Percentiles rank a stretch among this genome's conserved stretches.
Conservation (phyloP, 2,113 vertebrate species). For the Anas platyrhynchos region DNA sequence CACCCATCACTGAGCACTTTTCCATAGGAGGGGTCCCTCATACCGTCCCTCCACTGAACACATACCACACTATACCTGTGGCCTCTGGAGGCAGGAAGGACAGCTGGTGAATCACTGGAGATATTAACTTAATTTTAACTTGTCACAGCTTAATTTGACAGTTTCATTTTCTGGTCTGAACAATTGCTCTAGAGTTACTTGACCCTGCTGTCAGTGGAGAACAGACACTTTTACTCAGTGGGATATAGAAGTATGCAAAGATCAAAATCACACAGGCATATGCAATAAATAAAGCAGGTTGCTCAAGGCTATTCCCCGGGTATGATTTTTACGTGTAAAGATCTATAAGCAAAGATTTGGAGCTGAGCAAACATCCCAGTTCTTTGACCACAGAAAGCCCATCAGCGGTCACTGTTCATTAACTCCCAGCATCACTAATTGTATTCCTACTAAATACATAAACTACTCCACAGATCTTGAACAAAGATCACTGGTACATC, state of each 20-base stretch:
- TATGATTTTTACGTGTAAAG: slow-evolving; percentile 30
- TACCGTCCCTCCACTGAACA: not conserved
- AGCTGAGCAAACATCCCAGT: slow-evolving; percentile 14
- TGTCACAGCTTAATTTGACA: not conserved
- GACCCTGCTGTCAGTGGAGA: not conserved
- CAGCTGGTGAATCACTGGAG: not conserved
- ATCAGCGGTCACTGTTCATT: slow-evolving; percentile 27
- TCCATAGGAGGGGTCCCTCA: not conserved
- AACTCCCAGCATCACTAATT: slow-evolving; percentile 15
- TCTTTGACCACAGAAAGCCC: slow-evolving; percentile 25
- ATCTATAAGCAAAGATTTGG: not conserved
- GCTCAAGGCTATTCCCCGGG: not conserved
- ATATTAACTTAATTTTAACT: not conserved
- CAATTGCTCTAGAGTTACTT: not conserved
- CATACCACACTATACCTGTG: not conserved
- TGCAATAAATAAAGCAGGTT: slow-evolving; percentile 37
- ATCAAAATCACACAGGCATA: slow-evolving; percentile 4
- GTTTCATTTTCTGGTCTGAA: not conserved
- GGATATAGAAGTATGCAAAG: not conserved
- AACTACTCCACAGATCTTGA: not conserved
- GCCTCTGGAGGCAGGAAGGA: not conserved
- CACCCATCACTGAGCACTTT: not conserved
- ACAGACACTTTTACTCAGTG: not conserved
- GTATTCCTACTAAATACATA: slow-evolving; percentile 19
- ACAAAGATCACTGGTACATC: not conserved